Percentiles rank a stretch among this genome's conserved stretches.
phyloP scores from a whole-genome alignment of 2,797 vertebrate genomes.

The Odontamblyopus rebecca region DNA sequence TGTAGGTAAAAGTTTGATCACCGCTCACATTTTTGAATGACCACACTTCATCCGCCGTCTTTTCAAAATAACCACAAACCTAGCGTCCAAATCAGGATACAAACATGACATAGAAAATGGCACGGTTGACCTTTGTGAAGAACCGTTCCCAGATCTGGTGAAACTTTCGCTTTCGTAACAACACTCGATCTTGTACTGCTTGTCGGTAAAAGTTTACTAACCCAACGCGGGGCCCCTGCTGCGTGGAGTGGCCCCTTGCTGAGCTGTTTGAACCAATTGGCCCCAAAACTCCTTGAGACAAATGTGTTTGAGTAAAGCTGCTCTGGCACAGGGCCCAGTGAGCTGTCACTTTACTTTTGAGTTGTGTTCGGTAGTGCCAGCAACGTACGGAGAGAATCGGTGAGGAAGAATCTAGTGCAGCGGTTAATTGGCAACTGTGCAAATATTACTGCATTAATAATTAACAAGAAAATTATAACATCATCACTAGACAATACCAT shows the following conservation, averaged over 20 bases:
- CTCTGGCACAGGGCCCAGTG: slow-evolving; percentile 49
- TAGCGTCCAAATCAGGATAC: too few relatives aligned
- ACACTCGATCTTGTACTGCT: background rate
- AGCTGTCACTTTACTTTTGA: background rate
- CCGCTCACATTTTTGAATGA: too few relatives aligned
- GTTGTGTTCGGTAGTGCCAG: slow-evolving; percentile 5
- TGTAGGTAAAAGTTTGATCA: background rate
- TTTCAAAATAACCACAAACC: too few relatives aligned
- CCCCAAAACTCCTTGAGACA: slow-evolving; percentile 66
- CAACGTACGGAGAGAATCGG: background rate
- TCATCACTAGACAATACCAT: too few relatives aligned
- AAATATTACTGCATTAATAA: too few relatives aligned
- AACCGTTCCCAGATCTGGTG: background rate
- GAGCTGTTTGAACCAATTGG: slow-evolving; percentile 72
- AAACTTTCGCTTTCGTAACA: background rate
- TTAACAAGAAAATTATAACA: too few relatives aligned
- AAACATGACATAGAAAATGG: too few relatives aligned
- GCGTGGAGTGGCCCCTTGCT: slow-evolving; percentile 62
- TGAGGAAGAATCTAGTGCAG: too few relatives aligned
- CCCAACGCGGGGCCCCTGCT: slow-evolving; percentile 36
- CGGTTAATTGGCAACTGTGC: too few relatives aligned
- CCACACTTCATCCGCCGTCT: too few relatives aligned
- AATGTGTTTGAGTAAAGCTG: slow-evolving; percentile 65
- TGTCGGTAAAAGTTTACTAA: background rate
- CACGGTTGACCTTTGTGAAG: background rate